phyloP scores from a whole-genome alignment of 1,140 invertebrate genomes.

The Leptonema lineaticorne region DNA sequence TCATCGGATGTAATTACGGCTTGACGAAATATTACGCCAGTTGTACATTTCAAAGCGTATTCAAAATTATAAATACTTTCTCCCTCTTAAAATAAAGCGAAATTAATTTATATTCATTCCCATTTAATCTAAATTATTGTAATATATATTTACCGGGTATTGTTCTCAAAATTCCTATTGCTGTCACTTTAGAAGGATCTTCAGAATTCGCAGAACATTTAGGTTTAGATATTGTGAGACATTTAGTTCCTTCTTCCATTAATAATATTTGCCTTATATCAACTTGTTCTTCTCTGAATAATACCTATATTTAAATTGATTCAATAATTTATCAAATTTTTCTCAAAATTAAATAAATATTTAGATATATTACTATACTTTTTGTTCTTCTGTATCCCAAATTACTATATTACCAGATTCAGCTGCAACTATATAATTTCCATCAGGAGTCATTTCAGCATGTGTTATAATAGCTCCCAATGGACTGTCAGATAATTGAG shows the following conservation, averaged over 20 bases:
- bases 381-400: conserved; percentile 76
- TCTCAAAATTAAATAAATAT: not conserved
- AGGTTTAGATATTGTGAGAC: conserved; percentile 76
- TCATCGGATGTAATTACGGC: conserved; percentile 82
- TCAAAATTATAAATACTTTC: conserved; percentile 76
- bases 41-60: conserved; percentile 68
- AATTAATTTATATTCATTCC: not conserved
- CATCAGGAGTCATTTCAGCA: conserved; percentile 82
- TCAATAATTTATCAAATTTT: no score
- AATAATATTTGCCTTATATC: conserved; percentile 85
- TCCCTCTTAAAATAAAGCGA: conserved; percentile 61
- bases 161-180: conserved; percentile 65
- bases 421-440: conserved; percentile 82
- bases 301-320: conserved; percentile 58
- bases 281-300: conserved; percentile 82
- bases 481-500: conserved; percentile 87
- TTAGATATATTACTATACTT: conserved; percentile 43
- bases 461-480: conserved; percentile 94
- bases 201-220: conserved; percentile 61
- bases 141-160: conserved; percentile 62
- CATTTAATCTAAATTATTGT: not conserved
- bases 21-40: conserved; percentile 66
- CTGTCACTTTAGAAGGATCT: conserved; percentile 61
- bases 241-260: conserved; percentile 79
- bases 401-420: conserved; percentile 91